phyloP scores from a whole-genome alignment of 2,888 invertebrate species.

The Limnephilus rhombicus region DNA sequence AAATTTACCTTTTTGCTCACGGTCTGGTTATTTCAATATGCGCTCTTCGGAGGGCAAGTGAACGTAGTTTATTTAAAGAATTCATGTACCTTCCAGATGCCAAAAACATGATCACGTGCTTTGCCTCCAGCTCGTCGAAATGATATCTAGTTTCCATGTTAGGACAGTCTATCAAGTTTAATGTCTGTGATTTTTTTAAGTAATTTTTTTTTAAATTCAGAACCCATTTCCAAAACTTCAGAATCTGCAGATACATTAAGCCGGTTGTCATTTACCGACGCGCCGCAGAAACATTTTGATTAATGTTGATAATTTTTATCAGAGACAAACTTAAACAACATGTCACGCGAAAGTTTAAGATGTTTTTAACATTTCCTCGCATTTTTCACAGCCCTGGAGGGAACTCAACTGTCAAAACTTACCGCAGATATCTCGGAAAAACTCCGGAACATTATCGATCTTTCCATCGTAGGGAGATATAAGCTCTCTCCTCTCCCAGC shows the following conservation, averaged over 20 bases:
- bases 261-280: not conserved
- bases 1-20: too few species aligned
- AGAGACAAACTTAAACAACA: not conserved
- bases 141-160: too few species aligned
- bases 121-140: too few species aligned
- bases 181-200: too few species aligned
- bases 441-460: not conserved
- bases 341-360: not conserved
- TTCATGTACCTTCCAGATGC: too few species aligned
- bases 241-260: not conserved
- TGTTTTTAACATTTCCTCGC: not conserved
- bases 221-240: not conserved
- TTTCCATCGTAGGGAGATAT: not conserved
- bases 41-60: too few species aligned
- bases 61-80: too few species aligned
- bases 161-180: too few species aligned
- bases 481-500: not conserved
- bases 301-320: slow-evolving; percentile 1
- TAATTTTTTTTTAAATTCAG: not conserved
- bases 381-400: not conserved
- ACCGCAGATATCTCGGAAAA: not conserved
- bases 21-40: too few species aligned
- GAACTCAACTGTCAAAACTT: not conserved
- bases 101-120: too few species aligned
- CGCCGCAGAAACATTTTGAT: not conserved